Base-by-base conservation (phyloP, 2,797 vertebrate genomes). In the Acipenser ruthenus region DNA sequence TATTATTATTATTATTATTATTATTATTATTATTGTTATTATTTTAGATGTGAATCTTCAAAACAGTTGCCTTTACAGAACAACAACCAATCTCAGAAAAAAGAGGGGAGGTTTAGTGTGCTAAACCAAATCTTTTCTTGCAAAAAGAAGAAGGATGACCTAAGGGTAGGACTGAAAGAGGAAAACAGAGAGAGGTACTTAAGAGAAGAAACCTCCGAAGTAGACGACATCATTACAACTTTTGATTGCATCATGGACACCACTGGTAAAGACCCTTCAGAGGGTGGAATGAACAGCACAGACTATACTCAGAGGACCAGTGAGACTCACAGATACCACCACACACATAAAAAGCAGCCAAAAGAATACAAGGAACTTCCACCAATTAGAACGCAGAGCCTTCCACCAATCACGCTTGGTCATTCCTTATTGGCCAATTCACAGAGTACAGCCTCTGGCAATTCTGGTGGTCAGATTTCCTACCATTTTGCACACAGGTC, bases 161-260 rank as follows among this genome's bases (percentile, higher is more conserved):
- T 79, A 67, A 82, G 75, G 51, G 70, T 15, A 3, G 74, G 67
- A 10, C 80, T 80, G 51, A 86, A 82, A 68, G 84, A 86, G 6
- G 80, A 73, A 68, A 74, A 62, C 63, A 79, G 70, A 66, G 82
- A 86, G 63, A 71, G 0, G 60, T 73, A 73, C 52, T 64, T 74
- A 4, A 75, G 68, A 61, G 87, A 88, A 66, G 82, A 85, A 67
- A 84, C 88, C 49, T 93, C 91, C 1, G 91, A 92, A 80, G 93
- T 93, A 8, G 88, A 92, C 67, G 90, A 93, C 67, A 95, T 95
- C 71, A 89, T 93, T 75, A 85, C 93, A 49, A 91, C 83, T 73
- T 94, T 95, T 64, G 91, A 95, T 70, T 85, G 81, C 69, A 76
- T 87, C 65, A 66, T 83, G 73, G 90, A 90, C 65, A 79, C 84